These are phyloP conservation scores for Lepidocolaptes lacrymiger DNA, from an alignment of 2,797 vertebrate genomes.

Conservation along the genomic window DNA sequence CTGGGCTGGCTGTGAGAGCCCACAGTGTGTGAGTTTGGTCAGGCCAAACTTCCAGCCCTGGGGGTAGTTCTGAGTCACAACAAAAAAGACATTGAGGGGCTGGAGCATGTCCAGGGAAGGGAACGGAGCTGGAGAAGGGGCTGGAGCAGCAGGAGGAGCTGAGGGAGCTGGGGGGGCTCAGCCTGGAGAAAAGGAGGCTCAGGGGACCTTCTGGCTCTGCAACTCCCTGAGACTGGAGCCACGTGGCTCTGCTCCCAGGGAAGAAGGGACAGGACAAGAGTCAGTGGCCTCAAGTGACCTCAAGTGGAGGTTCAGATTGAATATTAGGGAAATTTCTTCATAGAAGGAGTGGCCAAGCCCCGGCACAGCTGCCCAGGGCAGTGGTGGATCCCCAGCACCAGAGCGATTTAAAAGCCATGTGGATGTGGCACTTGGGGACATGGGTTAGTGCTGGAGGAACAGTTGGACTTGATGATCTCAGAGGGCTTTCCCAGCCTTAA, in stretches of 20 bases:
- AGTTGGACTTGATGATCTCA: not conserved
- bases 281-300: not conserved
- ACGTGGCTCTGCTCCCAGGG: not conserved
- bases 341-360: fast-evolving
- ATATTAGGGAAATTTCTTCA: fast-evolving
- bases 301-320: fast-evolving
- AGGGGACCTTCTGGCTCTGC: not conserved
- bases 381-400: fast-evolving
- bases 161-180: not conserved
- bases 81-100: not conserved
- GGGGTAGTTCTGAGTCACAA: not conserved
- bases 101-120: not conserved
- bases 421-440: not conserved
- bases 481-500: not conserved
- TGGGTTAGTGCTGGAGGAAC: not conserved
- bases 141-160: not conserved
- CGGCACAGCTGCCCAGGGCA: not conserved
- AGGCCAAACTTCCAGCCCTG: not conserved
- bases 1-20: not conserved
- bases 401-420: fast-evolving
- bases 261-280: not conserved
- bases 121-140: not conserved
- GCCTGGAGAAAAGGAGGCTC: not conserved
- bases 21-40: not conserved
- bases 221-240: not conserved